Percentiles rank a stretch among this genome's conserved stretches.
phyloP scores from a whole-genome alignment of 2,888 invertebrate genomes.

The Drosophila helvetica region DNA sequence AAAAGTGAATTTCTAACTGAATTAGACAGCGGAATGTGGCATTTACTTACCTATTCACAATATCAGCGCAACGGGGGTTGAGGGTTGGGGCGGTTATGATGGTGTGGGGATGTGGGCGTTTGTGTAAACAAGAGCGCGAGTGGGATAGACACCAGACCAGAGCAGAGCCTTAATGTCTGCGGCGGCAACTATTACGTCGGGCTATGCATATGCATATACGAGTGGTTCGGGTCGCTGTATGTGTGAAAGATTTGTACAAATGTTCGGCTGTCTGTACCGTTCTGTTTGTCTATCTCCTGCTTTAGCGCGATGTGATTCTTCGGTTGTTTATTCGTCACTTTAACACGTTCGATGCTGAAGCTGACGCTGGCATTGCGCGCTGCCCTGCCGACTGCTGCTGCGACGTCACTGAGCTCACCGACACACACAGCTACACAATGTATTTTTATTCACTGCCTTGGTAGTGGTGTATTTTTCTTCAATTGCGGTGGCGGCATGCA shows the following conservation, averaged over 20 bases:
- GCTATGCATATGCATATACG: conserved; percentile 29
- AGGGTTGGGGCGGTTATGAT: conserved; percentile 3
- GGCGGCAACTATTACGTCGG: conserved; percentile 56
- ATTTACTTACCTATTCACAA: conserved; percentile 57
- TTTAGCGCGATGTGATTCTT: conserved; percentile 44
- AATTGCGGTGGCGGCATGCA: conserved; percentile 50
- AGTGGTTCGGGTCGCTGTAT: conserved; percentile 22
- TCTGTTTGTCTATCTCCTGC: conserved; percentile 64
- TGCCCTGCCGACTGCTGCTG: conserved; percentile 27
- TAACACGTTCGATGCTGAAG: conserved; percentile 73
- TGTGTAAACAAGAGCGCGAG: conserved; percentile 63
- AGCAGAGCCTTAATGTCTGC: conserved; percentile 59
- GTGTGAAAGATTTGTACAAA: conserved; percentile 74
- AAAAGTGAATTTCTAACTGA: conserved; percentile 45
- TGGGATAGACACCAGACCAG: conserved; percentile 66
- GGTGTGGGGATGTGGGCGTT: conserved; percentile 45
- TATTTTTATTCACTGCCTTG: conserved; percentile 69
- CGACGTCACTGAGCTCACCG: conserved; percentile 66
- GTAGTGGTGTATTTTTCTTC: conserved; percentile 46
- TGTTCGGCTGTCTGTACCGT: conserved; percentile 55
- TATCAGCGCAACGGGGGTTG: conserved; percentile 3
- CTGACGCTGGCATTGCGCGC: conserved; percentile 16
- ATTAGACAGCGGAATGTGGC: conserved; percentile 42
- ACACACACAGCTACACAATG: conserved; percentile 55
- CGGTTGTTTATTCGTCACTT: conserved; percentile 77